Conservation (phyloP, 2,113 vertebrate species). For the Fulmarus glacialis region DNA sequence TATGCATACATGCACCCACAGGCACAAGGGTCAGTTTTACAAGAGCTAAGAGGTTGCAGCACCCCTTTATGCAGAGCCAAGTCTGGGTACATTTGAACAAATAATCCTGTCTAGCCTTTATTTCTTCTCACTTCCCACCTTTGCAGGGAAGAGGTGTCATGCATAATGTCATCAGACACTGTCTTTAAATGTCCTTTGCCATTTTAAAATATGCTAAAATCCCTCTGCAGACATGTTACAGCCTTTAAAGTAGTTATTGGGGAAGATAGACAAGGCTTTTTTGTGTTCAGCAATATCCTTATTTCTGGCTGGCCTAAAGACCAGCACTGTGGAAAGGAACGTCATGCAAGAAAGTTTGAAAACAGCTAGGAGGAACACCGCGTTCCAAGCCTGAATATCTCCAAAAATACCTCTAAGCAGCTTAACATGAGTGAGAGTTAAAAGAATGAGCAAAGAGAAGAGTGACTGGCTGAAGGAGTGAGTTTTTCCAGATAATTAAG, state of each 20-base stretch:
- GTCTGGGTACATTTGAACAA: neutral
- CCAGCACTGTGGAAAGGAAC: neutral
- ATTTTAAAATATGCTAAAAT: constrained; percentile 5
- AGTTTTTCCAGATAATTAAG: constrained; percentile 40
- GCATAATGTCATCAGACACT: neutral
- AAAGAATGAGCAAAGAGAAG: constrained; percentile 26
- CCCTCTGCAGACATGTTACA: neutral
- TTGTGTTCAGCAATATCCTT: constrained; percentile 31
- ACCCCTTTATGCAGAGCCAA: neutral
- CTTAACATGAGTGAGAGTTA: constrained; percentile 17
- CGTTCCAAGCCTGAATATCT: constrained; percentile 16
- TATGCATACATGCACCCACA: rapidly evolving
- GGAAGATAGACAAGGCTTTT: constrained; percentile 3
- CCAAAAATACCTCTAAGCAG: constrained; percentile 42
- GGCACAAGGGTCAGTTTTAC: neutral
- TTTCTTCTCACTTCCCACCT: neutral
- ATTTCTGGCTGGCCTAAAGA: constrained; percentile 9
- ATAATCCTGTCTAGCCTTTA: neutral
- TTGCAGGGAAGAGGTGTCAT: neutral
- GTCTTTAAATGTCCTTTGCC: neutral
- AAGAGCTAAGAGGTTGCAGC: neutral
- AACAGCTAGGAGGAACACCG: constrained; percentile 7
- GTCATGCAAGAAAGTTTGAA: neutral
- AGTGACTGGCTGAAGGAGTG: neutral
- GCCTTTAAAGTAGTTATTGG: neutral